Evolutionary conservation across 2,797 vertebrate genomes (phyloP).

Genomic region (Lutjanus campechanus): DNA sequence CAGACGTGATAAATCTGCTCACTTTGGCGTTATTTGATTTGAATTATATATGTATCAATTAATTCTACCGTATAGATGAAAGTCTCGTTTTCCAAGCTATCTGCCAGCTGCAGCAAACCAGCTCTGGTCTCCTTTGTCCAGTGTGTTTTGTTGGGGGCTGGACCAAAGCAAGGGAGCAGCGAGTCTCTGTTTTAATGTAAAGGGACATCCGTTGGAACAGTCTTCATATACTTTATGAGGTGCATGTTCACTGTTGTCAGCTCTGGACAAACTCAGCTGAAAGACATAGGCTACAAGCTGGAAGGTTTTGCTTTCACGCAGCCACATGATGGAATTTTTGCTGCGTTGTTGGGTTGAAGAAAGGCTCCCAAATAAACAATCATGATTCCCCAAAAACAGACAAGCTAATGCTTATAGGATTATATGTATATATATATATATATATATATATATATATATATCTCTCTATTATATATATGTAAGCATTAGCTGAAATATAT

Average conservation of each 20-base stretch:
- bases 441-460: no score
- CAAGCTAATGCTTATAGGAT: no score
- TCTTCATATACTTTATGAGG: conserved; percentile 56
- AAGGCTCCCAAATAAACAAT: not conserved
- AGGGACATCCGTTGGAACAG: conserved; percentile 52
- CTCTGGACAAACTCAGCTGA: conserved; percentile 41
- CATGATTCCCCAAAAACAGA: not conserved
- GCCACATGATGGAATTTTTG: conserved; percentile 14
- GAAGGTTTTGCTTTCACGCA: conserved; percentile 17
- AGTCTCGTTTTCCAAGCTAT: conserved; percentile 19
- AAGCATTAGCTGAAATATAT: no score
- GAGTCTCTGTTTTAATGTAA: conserved; percentile 53
- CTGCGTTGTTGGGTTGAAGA: conserved; percentile 16
- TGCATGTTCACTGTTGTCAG: conserved; percentile 52
- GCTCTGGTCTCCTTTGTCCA: conserved; percentile 37
- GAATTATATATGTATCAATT: conserved; percentile 63
- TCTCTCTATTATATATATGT: no score
- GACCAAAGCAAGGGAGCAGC: conserved; percentile 22
- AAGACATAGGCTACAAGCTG: conserved; percentile 14
- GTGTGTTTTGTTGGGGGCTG: conserved; percentile 52
- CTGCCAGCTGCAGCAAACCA: conserved; percentile 19
- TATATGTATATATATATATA: no score
- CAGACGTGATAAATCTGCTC: conserved; percentile 59
- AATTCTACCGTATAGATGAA: conserved; percentile 43
- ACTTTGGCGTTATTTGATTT: conserved; percentile 64